Evolutionary conservation across 2,113 vertebrate genomes (phyloP).

Genomic region (Psettodes erumei): DNA sequence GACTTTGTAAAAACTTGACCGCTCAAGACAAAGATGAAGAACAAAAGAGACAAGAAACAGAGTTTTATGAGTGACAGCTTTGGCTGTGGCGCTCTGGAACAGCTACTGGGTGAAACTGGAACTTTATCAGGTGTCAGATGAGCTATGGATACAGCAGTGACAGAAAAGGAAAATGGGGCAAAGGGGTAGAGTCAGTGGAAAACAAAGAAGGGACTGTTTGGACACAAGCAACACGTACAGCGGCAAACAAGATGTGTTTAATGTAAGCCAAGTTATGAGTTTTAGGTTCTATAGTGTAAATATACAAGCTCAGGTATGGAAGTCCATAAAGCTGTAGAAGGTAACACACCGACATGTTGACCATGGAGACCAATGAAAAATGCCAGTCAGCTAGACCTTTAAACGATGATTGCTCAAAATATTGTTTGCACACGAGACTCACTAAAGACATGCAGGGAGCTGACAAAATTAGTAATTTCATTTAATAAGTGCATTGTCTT

Average conservation of each 20-base stretch:
- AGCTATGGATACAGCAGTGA: constrained; percentile 20
- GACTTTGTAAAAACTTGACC: too few species aligned
- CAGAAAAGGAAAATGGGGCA: constrained; percentile 30
- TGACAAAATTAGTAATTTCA: neutral
- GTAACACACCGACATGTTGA: neutral
- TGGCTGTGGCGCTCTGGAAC: too few species aligned
- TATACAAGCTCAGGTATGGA: neutral
- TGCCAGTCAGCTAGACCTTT: too few species aligned
- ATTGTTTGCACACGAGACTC: neutral
- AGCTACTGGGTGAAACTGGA: too few species aligned
- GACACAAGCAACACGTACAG: neutral
- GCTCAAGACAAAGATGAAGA: too few species aligned
- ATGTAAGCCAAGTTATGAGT: constrained; percentile 5
- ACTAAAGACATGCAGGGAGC: neutral
- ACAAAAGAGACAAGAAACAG: too few species aligned
- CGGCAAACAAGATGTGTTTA: constrained; percentile 14
- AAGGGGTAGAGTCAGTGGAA: neutral
- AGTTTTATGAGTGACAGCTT: too few species aligned
- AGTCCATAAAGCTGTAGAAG: neutral
- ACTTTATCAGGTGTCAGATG: constrained; percentile 25
- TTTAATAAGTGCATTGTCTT: neutral
- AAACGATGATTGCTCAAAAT: too few species aligned
- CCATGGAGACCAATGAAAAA: too few species aligned
- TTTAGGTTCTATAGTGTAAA: constrained; percentile 16
- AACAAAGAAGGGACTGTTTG: constrained; percentile 21